A percentile compares a stretch with the other conserved stretches of the same genome.
phyloP scores from a whole-genome alignment of 2,888 invertebrate genomes.

The Lochmaea crataegi region DNA sequence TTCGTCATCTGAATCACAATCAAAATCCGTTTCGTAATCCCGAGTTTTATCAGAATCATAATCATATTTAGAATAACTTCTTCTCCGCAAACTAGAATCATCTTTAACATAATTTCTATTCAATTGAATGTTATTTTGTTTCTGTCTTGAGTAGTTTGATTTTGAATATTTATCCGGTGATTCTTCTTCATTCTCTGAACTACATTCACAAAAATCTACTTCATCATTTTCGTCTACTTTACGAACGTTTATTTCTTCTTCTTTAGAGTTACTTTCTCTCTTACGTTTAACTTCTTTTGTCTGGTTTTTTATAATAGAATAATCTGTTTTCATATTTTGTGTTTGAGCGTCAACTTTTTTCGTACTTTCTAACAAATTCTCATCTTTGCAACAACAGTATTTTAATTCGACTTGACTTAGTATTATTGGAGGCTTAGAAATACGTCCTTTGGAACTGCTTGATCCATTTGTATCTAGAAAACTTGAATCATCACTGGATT shows the following conservation, averaged over 20 bases:
- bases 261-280: neutral
- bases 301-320: neutral
- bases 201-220: neutral
- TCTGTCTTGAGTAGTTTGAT: neutral
- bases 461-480: neutral
- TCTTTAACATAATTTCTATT: neutral
- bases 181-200: neutral
- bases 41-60: neutral
- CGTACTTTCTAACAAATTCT: neutral
- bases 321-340: neutral
- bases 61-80: neutral
- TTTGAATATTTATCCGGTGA: neutral
- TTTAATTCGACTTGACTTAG: neutral
- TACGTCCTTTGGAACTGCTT: neutral
- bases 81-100: neutral
- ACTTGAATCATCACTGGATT: neutral
- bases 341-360: neutral
- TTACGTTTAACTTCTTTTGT: neutral
- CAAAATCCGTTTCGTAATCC: neutral
- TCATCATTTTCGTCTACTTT: neutral
- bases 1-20: neutral
- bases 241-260: neutral
- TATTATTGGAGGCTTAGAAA: neutral
- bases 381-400: neutral
- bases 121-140: neutral